A percentile compares a stretch with the other conserved stretches of the same genome.
These are phyloP conservation scores for Bombus superbus DNA, from an alignment of 1,140 invertebrate genomes.

Conservation along the genomic window DNA sequence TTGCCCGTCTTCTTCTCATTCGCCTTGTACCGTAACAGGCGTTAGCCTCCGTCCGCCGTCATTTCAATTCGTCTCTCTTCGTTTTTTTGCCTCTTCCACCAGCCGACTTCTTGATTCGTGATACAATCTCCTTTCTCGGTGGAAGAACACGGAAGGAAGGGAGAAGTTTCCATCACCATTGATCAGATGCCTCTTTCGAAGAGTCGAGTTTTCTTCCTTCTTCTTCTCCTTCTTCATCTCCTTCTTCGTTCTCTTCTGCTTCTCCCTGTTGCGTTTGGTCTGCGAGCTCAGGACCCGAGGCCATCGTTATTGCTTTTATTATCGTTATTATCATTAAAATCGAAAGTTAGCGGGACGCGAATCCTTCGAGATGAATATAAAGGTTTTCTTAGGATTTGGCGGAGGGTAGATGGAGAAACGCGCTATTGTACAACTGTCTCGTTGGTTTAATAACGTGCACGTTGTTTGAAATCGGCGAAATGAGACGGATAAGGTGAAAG, in stretches of 20 bases:
- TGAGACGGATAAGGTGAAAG: not conserved
- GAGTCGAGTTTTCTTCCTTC: not conserved
- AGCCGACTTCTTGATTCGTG: slow-evolving; percentile 2
- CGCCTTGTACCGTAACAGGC: slow-evolving; percentile 23
- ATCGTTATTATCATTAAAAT: slow-evolving; percentile 64
- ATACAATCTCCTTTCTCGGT: slow-evolving; percentile 33
- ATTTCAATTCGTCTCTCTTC: slow-evolving; percentile 44
- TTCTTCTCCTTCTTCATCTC: not conserved
- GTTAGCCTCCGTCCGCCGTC: slow-evolving; percentile 12
- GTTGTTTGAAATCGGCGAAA: not conserved
- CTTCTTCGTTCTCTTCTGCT: not conserved
- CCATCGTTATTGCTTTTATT: slow-evolving; percentile 63
- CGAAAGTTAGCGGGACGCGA: not conserved
- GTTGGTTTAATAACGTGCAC: not conserved
- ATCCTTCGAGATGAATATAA: not conserved
- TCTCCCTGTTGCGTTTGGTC: not conserved
- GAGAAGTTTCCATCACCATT: slow-evolving; percentile 23
- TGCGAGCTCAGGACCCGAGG: not conserved
- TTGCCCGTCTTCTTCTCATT: slow-evolving; percentile 60
- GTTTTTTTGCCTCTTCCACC: slow-evolving; percentile 5
- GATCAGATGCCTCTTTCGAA: slow-evolving; percentile 17
- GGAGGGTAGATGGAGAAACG: not conserved
- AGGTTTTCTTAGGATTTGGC: not conserved
- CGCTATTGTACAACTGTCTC: slow-evolving; percentile 4
- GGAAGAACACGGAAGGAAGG: not conserved